phyloP scores from a whole-genome alignment of 2,797 vertebrate genomes.

The Molossus molossus region DNA sequence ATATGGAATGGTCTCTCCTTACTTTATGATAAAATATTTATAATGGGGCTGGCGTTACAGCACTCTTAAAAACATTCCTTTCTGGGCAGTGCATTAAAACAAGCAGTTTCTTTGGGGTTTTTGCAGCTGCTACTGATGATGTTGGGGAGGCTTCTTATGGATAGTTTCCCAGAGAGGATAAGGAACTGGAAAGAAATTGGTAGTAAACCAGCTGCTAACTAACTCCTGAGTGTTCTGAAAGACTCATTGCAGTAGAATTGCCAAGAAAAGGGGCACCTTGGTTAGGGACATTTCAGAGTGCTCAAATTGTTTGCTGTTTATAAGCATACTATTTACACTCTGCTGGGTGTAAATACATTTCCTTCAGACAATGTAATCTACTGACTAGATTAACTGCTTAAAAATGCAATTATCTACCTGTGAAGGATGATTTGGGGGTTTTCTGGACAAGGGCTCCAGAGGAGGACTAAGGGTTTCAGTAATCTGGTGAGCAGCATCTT shows the following conservation, averaged over 20 bases:
- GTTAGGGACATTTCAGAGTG: constrained; percentile 54
- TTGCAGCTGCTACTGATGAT: constrained; percentile 22
- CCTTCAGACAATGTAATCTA: constrained; percentile 44
- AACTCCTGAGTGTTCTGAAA: constrained; percentile 44
- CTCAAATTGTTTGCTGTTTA: constrained; percentile 66
- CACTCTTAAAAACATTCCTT: constrained; percentile 18
- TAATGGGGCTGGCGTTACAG: neutral
- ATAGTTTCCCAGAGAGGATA: neutral
- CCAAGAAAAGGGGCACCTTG: constrained; percentile 30
- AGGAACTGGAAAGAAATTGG: constrained; percentile 40
- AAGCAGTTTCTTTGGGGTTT: constrained; percentile 54
- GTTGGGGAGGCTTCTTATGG: neutral
- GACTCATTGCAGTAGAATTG: neutral
- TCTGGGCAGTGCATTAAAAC: constrained; percentile 40
- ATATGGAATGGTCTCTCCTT: neutral
- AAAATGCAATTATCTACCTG: constrained; percentile 71
- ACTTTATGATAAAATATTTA: neutral
- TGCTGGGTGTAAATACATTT: constrained; percentile 53
- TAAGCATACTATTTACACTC: constrained; percentile 57
- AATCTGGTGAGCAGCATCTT: constrained; percentile 46
- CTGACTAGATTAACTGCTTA: constrained; percentile 65
- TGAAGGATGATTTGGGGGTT: neutral
- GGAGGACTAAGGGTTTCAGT: constrained; percentile 45
- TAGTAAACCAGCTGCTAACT: constrained; percentile 52
- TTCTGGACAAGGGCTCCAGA: constrained; percentile 44